phyloP scores from a whole-genome alignment of 2,888 invertebrate genomes.

The Luperina nickerlii region DNA sequence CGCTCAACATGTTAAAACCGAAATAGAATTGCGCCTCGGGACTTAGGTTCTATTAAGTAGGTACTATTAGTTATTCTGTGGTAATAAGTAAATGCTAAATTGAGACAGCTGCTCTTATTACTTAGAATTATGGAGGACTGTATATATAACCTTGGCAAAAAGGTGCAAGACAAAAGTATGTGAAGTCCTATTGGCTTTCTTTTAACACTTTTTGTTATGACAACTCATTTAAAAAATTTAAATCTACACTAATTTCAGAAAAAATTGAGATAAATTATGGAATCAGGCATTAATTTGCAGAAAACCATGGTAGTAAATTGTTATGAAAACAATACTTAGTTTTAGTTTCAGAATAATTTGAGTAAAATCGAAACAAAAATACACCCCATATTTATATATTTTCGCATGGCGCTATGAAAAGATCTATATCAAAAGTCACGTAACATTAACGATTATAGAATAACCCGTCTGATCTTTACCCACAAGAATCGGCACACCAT shows the following conservation, averaged over 20 bases:
- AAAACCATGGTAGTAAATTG: neutral
- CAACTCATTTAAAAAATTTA: neutral
- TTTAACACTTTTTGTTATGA: neutral
- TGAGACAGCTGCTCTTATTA: constrained; percentile 25
- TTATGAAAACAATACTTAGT: neutral
- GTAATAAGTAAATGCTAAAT: constrained; percentile 36
- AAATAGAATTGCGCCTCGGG: constrained; percentile 39
- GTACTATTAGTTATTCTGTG: too few species aligned
- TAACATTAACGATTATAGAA: neutral
- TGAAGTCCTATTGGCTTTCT: neutral
- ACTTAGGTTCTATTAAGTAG: constrained; percentile 29
- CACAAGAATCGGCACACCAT: constrained; percentile 17
- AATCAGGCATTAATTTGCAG: neutral
- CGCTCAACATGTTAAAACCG: constrained; percentile 33
- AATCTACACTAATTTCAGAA: neutral
- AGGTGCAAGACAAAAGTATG: neutral
- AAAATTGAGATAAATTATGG: neutral
- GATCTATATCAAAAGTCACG: neutral
- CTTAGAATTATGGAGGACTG: neutral
- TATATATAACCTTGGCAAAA: neutral
- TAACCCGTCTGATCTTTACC: neutral
- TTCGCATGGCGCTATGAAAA: neutral
- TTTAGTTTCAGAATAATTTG: neutral
- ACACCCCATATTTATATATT: too few species aligned
- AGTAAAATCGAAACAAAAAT: neutral